Evolutionary conservation across 2,888 invertebrate genomes (phyloP), one percentile per base, ranked within the genome.

Genomic region (Physocephala rufipes): DNA sequence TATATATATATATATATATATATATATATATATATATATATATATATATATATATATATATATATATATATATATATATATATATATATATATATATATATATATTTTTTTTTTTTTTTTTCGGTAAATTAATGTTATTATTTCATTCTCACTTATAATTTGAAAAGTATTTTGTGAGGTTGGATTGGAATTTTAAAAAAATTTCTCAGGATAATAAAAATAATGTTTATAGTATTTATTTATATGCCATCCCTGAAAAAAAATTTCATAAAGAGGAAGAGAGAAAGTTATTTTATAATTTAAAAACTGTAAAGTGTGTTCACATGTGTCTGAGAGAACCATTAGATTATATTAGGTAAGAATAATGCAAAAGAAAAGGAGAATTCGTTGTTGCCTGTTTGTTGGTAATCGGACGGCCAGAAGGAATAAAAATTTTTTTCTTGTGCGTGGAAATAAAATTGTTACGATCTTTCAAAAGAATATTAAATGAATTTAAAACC

Each of bases 401-500:
- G 67, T 72, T 67, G 73, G 74, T 73, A 65, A 73, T 72, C 71
- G 66, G 72, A 73, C 53, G 74, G 70, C 64, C 67, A 70, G 74
- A 75, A 71, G 72, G 74, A 72, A 71, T 67, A 74, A 62, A 49
- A 72, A 73, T 74, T 75, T 75, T 73, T 72, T 73, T 71, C 58
- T 71, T 74, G 74, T 71, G 75, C 73, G 73, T 74, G 68, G 75
- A 74, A 71, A 67, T 65, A 71, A 61, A 65, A 73, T 45, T 45
- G 62, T 66, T 73, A 74, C 28, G n/a, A 9, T 65, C 71, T 61
- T 70, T 71, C 65, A 74, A 64, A 72, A 53, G 65, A 76, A 74
- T 72, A 13, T 66, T 58, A 58, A 26, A 51, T 24, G 58, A 62
- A 58, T 24, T 16, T 2, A 26, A 58, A 28, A 13, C 26, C 15